These are phyloP conservation scores for Phaethornis superciliosus DNA, from an alignment of 2,113 vertebrate species.

Conservation along the genomic window DNA sequence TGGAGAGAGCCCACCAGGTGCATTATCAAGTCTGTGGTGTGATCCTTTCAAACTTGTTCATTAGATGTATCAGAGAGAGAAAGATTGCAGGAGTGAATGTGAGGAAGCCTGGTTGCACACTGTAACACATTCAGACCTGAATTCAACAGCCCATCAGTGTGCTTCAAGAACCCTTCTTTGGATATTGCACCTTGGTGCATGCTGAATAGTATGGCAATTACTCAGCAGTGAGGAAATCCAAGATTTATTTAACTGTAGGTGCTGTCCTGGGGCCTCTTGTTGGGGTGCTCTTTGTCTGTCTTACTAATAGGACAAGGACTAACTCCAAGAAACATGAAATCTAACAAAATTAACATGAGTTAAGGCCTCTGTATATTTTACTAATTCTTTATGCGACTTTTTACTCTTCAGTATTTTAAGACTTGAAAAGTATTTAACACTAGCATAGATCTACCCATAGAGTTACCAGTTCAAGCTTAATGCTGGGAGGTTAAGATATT, in stretches of 20 bases:
- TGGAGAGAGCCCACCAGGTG: background rate
- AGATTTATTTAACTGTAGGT: background rate
- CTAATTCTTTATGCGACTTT: background rate
- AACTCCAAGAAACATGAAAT: background rate
- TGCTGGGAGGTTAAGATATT: background rate
- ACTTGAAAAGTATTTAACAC: background rate
- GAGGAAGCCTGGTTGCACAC: background rate
- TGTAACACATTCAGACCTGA: background rate
- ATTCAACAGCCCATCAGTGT: background rate
- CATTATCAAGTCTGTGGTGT: background rate
- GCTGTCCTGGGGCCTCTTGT: background rate
- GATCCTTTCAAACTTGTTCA: background rate
- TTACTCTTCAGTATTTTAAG: background rate
- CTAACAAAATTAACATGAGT: background rate
- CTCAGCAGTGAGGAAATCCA: background rate
- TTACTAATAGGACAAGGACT: background rate
- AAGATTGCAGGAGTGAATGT: rapidly evolving
- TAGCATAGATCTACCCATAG: background rate
- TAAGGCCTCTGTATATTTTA: background rate
- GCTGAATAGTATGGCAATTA: too few relatives aligned
- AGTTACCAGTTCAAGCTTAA: background rate
- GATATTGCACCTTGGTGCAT: background rate
- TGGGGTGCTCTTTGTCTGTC: background rate
- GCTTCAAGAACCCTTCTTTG: background rate
- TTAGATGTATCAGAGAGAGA: background rate